phyloP scores from a whole-genome alignment of 1,140 invertebrate genomes.

The Micrasema minimum region DNA sequence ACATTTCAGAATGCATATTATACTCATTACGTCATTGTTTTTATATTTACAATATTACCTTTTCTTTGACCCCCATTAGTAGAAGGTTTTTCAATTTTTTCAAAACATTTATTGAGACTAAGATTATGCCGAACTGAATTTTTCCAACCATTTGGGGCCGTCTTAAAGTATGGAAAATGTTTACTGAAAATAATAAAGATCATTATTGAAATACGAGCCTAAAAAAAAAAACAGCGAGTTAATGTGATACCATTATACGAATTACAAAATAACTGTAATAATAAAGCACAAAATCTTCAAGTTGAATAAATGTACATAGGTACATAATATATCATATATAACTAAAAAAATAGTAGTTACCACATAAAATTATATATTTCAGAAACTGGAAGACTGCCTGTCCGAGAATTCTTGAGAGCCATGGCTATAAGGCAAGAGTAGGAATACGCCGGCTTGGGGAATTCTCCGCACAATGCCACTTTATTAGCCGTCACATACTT shows the following conservation, averaged over 20 bases:
- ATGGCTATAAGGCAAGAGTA: constrained; percentile 98
- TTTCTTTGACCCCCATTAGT: constrained; percentile 84
- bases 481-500: constrained; percentile 63
- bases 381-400: constrained; percentile 94
- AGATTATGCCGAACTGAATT: constrained; percentile 97
- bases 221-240: too few relatives aligned
- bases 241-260: too few relatives aligned
- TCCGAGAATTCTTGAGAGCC: constrained; percentile 95
- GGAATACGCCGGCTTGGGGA: constrained; percentile 96
- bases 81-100: constrained; percentile 94
- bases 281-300: neutral
- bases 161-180: constrained; percentile 98
- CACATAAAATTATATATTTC: constrained; percentile 99
- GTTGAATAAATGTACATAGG: too few relatives aligned
- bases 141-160: constrained; percentile 97
- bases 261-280: neutral
- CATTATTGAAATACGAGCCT: constrained; percentile 14
- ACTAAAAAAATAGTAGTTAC: constrained; percentile 62
- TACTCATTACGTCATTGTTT: too few relatives aligned
- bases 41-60: too few relatives aligned
- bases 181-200: constrained; percentile 76
- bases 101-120: constrained; percentile 97
- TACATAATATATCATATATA: too few relatives aligned
- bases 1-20: too few relatives aligned
- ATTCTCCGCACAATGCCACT: constrained; percentile 73